Evolutionary conservation across 2,797 vertebrate species (phyloP).

Genomic region (Anableps anableps): DNA sequence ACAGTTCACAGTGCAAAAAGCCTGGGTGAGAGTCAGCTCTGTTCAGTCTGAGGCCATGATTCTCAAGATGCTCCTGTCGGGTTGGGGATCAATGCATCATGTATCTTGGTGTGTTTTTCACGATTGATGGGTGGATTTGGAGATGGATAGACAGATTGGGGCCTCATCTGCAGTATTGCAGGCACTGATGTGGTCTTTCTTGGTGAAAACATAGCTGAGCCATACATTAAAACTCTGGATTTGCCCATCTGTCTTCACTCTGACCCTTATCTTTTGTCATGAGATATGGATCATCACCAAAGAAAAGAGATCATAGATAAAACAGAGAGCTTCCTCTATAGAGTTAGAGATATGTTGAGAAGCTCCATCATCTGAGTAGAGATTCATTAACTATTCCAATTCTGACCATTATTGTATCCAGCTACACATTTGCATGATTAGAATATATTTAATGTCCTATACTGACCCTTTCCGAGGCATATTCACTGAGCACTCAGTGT

Average conservation of each 20-base stretch:
- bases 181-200: neutral
- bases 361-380: neutral
- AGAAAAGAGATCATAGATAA: neutral
- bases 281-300: neutral
- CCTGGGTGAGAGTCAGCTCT: neutral
- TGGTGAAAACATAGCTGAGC: neutral
- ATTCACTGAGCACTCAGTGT: neutral
- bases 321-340: too few relatives aligned
- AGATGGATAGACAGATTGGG: neutral
- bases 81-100: neutral
- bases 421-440: neutral
- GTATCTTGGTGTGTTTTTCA: neutral
- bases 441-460: neutral
- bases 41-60: neutral
- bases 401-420: neutral
- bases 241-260: neutral
- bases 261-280: neutral
- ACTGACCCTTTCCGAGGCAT: neutral
- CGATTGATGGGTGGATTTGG: neutral
- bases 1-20: neutral
- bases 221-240: neutral
- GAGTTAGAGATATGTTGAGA: neutral
- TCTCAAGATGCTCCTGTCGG: neutral
- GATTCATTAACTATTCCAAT: neutral
- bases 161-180: neutral